These are phyloP conservation scores for Agrotis exclamationis DNA, from an alignment of 2,888 invertebrate genomes.

Conservation along the genomic window DNA sequence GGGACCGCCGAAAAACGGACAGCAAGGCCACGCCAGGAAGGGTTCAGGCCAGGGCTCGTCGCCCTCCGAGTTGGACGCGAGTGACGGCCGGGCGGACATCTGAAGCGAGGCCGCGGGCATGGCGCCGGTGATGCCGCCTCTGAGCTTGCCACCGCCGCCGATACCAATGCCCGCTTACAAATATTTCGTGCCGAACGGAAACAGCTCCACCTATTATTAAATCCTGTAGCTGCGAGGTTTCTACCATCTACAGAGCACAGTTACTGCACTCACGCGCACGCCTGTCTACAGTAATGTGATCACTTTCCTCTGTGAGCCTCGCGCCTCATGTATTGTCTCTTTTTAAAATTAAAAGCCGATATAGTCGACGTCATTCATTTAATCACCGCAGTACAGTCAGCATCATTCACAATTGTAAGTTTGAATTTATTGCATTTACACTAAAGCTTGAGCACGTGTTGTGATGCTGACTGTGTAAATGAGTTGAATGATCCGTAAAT, in stretches of 20 bases:
- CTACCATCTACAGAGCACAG: conserved; percentile 43
- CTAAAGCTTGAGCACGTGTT: conserved; percentile 36
- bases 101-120: conserved; percentile 89
- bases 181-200: conserved; percentile 87
- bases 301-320: conserved; percentile 41
- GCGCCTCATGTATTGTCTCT: conserved; percentile 48
- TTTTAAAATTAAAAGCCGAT: conserved; percentile 49
- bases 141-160: conserved; percentile 77
- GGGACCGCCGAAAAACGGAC: conserved; percentile 86
- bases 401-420: conserved; percentile 42
- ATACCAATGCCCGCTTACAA: conserved; percentile 87
- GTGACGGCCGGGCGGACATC: conserved; percentile 92
- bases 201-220: conserved; percentile 86
- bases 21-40: conserved; percentile 73
- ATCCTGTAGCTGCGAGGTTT: conserved; percentile 58
- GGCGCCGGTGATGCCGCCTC: conserved; percentile 71
- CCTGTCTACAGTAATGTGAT: conserved; percentile 16
- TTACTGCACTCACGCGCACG: conserved; percentile 20
- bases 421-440: conserved; percentile 61
- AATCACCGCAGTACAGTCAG: conserved; percentile 67
- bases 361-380: conserved; percentile 52
- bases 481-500: conserved; percentile 28
- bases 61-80: conserved; percentile 91
- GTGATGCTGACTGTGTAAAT: conserved; percentile 57
- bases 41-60: conserved; percentile 87